phyloP scores from a whole-genome alignment of 1,140 invertebrate species.

The Listronotus bonariensis region DNA sequence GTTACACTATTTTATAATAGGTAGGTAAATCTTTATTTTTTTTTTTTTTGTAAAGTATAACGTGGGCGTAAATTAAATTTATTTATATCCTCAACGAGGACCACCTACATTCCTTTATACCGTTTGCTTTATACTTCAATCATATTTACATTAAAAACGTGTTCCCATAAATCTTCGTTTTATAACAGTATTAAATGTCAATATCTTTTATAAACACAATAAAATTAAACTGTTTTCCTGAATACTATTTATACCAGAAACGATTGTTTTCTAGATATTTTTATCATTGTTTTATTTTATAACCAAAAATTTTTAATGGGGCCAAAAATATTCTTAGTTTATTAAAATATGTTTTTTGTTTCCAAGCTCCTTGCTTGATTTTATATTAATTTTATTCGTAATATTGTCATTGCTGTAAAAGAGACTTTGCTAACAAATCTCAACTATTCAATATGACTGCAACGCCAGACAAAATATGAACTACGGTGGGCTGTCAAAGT shows the following conservation, averaged over 20 bases:
- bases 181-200: constrained; percentile 33
- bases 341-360: too few relatives aligned
- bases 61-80: constrained; percentile 19
- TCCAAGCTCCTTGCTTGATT: too few relatives aligned
- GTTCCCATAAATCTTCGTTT: constrained; percentile 27
- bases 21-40: constrained; percentile 31
- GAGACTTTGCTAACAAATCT: too few relatives aligned
- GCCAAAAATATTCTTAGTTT: too few relatives aligned
- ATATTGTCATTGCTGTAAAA: too few relatives aligned
- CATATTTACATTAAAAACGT: constrained; percentile 36
- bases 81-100: constrained; percentile 11
- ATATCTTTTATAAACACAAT: constrained; percentile 24
- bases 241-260: constrained; percentile 24
- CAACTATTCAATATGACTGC: too few relatives aligned
- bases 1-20: constrained; percentile 35
- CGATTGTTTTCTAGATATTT: too few relatives aligned
- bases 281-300: too few relatives aligned
- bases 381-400: too few relatives aligned
- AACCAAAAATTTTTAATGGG: too few relatives aligned
- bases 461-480: too few relatives aligned
- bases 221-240: constrained; percentile 25
- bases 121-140: constrained; percentile 14
- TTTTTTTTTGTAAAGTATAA: constrained; percentile 25
- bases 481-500: too few relatives aligned
- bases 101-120: constrained; percentile 22